Percentiles rank a stretch among this genome's conserved stretches.
These are phyloP conservation scores for Andrena minutula DNA, from an alignment of 2,888 invertebrate genomes.

Conservation along the genomic window DNA sequence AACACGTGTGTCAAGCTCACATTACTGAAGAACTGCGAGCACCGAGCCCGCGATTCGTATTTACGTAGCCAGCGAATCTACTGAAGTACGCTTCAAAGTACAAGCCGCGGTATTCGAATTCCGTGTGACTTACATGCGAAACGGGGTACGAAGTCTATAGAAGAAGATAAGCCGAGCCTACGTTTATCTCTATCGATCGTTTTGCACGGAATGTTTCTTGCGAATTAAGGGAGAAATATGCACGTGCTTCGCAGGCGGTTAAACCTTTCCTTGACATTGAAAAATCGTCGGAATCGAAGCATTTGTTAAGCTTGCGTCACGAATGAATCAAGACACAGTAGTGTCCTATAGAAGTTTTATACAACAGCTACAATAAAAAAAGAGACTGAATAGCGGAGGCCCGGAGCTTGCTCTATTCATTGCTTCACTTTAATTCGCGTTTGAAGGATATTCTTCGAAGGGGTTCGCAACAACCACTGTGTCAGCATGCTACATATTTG, in stretches of 20 bases:
- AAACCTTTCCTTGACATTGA: neutral
- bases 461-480: neutral
- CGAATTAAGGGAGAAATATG: neutral
- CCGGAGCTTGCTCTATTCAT: constrained; percentile 1
- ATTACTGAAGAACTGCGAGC: neutral
- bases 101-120: neutral
- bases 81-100: neutral
- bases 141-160: neutral
- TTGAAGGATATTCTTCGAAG: neutral
- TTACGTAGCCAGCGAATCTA: neutral
- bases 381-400: neutral
- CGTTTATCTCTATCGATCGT: constrained; percentile 12
- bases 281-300: neutral
- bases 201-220: neutral
- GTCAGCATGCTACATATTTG: neutral
- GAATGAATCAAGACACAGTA: neutral
- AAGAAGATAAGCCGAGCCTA: neutral
- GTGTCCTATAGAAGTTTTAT: neutral
- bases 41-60: neutral
- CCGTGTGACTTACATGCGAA: neutral
- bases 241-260: neutral
- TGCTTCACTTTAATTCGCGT: neutral
- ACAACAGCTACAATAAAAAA: neutral
- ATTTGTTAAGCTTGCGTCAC: neutral
- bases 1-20: neutral